Conservation (phyloP, 2,113 vertebrate species). For the Tricholaema leucomelas region DNA sequence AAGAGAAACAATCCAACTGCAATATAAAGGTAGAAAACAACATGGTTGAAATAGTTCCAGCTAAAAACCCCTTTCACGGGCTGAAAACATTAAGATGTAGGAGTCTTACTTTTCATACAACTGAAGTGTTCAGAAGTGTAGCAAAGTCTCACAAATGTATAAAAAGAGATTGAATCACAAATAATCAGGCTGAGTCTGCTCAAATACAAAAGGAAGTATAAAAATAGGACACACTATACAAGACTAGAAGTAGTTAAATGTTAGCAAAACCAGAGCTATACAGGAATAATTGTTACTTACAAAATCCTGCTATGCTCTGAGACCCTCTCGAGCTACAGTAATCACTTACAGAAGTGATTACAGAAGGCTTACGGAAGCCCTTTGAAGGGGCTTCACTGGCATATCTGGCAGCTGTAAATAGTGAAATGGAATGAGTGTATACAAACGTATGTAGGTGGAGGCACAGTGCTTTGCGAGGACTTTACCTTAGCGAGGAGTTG, state of each 20-base stretch:
- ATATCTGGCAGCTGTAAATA: neutral
- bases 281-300: conserved; percentile 23
- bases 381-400: neutral
- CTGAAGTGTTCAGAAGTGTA: neutral
- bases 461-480: neutral
- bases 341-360: too few species aligned
- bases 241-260: conserved; percentile 44
- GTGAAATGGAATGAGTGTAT: neutral
- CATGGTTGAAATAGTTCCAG: neutral
- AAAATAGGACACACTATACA: conserved; percentile 60
- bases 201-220: conserved; percentile 60
- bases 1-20: neutral
- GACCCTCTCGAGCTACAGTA: neutral
- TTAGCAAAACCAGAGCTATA: neutral
- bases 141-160: conserved; percentile 28
- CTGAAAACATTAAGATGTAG: neutral
- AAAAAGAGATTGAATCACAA: conserved; percentile 21
- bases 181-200: conserved; percentile 31
- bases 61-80: neutral
- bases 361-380: too few species aligned
- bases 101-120: neutral
- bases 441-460: neutral
- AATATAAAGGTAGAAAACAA: neutral
- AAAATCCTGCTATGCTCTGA: conserved; percentile 13
- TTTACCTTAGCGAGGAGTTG: neutral